Conservation (phyloP, 1,140 invertebrate genomes). For the Neomicropteryx cornuta region DNA sequence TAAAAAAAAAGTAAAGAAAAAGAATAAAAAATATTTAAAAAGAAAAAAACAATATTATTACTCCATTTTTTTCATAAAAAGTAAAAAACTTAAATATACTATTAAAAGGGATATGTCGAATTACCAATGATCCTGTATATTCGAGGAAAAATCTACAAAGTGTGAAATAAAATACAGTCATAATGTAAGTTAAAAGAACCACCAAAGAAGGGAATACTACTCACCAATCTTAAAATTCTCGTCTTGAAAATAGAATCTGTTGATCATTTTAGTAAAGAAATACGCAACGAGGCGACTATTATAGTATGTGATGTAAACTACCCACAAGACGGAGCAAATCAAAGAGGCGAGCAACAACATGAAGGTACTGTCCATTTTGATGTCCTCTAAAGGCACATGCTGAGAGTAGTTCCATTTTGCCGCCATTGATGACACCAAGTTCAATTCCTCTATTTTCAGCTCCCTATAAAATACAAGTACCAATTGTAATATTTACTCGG, state of each 20-base stretch:
- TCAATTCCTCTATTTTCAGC: too few species aligned
- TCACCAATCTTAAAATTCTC: slow-evolving; percentile 87
- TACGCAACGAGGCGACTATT: slow-evolving; percentile 87
- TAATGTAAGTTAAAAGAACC: neutral
- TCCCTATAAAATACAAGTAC: too few species aligned
- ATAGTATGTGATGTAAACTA: slow-evolving; percentile 91
- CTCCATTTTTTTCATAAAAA: too few species aligned
- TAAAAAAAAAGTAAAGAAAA: too few species aligned
- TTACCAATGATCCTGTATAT: too few species aligned
- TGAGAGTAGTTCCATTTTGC: slow-evolving; percentile 42
- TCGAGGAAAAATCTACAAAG: too few species aligned
- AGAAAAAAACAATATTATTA: too few species aligned
- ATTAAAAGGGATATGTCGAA: too few species aligned
- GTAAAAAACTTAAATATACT: too few species aligned
- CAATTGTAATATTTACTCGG: too few species aligned
- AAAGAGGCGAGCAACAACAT: slow-evolving; percentile 65
- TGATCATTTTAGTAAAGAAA: slow-evolving; percentile 80
- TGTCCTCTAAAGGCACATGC: slow-evolving; percentile 50
- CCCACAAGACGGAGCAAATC: slow-evolving; percentile 72
- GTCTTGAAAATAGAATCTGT: slow-evolving; percentile 74
- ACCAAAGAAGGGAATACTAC: slow-evolving; percentile 24
- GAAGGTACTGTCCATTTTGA: slow-evolving; percentile 76
- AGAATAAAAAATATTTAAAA: too few species aligned
- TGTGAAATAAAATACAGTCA: neutral
- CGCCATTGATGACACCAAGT: too few species aligned